A percentile compares a stretch with the other conserved stretches of the same genome.
phyloP scores from a whole-genome alignment of 2,113 vertebrate species.

The Channa argus region DNA sequence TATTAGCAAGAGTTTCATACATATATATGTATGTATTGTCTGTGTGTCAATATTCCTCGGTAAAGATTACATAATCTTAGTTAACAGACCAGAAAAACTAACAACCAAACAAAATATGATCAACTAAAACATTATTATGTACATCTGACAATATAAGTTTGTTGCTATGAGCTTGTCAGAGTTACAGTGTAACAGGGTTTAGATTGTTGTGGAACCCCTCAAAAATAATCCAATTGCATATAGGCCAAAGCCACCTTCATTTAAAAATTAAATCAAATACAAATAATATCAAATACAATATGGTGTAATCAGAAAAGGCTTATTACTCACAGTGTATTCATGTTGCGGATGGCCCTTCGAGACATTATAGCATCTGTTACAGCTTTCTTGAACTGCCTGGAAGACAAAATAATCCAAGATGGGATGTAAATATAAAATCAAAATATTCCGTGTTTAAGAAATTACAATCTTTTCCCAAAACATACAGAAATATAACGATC shows the following conservation, averaged over 20 bases:
- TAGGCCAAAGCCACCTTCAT: no score
- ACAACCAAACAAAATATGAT: neutral
- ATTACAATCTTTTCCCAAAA: neutral
- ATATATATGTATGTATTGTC: no score
- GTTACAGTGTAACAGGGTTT: no score
- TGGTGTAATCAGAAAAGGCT: neutral
- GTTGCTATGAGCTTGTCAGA: no score
- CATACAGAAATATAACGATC: neutral
- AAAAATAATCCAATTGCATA: neutral
- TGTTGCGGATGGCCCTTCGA: conserved; percentile 95
- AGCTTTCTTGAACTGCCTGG: conserved; percentile 96
- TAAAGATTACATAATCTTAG: neutral
- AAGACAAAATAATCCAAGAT: conserved; percentile 1
- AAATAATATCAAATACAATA: neutral
- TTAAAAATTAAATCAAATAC: no score
- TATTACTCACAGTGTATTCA: conserved; percentile 95
- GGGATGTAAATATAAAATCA: neutral
- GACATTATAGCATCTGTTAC: conserved; percentile 98
- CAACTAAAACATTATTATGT: neutral
- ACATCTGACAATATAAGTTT: no score
- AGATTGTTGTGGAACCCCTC: no score
- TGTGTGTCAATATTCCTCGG: neutral
- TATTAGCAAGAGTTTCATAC: neutral
- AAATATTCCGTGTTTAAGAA: neutral
- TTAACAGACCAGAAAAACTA: neutral